Percentiles rank a stretch among this genome's conserved stretches.
phyloP scores from a whole-genome alignment of 2,113 vertebrate genomes.

The Speoplatyrhinus poulsoni region DNA sequence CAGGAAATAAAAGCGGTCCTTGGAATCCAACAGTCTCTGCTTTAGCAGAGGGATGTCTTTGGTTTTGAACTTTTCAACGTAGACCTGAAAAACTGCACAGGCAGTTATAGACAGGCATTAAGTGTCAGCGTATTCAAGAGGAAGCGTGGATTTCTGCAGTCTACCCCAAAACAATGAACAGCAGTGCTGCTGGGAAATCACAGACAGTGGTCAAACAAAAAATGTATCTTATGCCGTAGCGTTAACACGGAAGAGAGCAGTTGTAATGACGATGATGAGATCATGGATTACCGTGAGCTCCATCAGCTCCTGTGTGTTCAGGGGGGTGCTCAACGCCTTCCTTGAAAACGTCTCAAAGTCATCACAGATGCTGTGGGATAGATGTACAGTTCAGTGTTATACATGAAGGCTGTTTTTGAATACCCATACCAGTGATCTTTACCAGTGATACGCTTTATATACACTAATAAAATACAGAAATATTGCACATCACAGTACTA shows the following conservation, averaged over 20 bases:
- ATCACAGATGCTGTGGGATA: constrained; percentile 76
- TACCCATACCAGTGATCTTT: too few species aligned
- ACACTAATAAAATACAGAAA: too few species aligned
- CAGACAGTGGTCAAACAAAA: too few species aligned
- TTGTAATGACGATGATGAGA: too few species aligned
- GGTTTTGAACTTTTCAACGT: constrained; percentile 73
- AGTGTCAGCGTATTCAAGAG: too few species aligned
- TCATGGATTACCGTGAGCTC: constrained; percentile 79
- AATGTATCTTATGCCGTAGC: too few species aligned
- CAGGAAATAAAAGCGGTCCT: constrained; percentile 77
- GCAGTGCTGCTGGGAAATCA: not conserved
- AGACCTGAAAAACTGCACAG: constrained; percentile 58
- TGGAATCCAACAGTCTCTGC: constrained; percentile 75
- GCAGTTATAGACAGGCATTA: too few species aligned
- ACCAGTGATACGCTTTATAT: too few species aligned
- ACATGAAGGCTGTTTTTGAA: not conserved
- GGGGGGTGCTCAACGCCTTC: constrained; percentile 81
- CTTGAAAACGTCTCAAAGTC: constrained; percentile 87
- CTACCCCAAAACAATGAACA: not conserved
- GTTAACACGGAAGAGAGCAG: too few species aligned
- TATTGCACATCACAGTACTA: too few species aligned
- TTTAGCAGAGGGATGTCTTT: constrained; percentile 77
- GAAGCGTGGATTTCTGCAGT: too few species aligned
- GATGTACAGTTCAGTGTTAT: constrained; percentile 7
- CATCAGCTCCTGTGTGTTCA: constrained; percentile 85